Percentiles rank a stretch among this genome's conserved stretches.
Evolutionary conservation across 2,797 vertebrate genomes (phyloP).

Genomic region (Clamator glandarius): DNA sequence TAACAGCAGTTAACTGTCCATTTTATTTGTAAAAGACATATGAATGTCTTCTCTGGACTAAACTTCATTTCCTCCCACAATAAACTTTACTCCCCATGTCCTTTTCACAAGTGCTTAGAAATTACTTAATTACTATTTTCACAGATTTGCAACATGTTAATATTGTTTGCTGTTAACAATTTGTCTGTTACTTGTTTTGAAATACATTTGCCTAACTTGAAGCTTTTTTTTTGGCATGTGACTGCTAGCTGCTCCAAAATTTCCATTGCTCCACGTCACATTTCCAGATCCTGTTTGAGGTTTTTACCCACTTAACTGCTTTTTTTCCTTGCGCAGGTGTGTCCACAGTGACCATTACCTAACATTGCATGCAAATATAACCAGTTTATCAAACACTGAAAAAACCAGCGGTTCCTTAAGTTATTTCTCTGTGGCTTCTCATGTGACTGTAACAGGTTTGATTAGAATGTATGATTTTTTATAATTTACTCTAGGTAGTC

Average conservation of each 20-base stretch:
- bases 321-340: not conserved
- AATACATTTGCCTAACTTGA: not conserved
- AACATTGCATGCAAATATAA: not conserved
- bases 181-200: not conserved
- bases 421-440: not conserved
- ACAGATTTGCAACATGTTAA: not conserved
- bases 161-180: not conserved
- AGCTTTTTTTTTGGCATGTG: not conserved
- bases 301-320: not conserved
- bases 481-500: not conserved
- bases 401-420: not conserved
- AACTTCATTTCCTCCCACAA: not conserved
- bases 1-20: not conserved
- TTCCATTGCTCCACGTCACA: not conserved
- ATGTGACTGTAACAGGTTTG: not conserved
- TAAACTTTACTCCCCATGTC: not conserved
- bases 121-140: not conserved
- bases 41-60: not conserved
- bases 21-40: conserved; percentile 5
- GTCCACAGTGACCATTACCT: not conserved
- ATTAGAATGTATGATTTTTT: not conserved
- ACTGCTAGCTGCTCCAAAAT: not conserved
- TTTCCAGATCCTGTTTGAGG: not conserved
- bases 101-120: not conserved
- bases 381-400: not conserved